Conservation (phyloP, 2,888 invertebrate species). For the Syrphus vitripennis region DNA sequence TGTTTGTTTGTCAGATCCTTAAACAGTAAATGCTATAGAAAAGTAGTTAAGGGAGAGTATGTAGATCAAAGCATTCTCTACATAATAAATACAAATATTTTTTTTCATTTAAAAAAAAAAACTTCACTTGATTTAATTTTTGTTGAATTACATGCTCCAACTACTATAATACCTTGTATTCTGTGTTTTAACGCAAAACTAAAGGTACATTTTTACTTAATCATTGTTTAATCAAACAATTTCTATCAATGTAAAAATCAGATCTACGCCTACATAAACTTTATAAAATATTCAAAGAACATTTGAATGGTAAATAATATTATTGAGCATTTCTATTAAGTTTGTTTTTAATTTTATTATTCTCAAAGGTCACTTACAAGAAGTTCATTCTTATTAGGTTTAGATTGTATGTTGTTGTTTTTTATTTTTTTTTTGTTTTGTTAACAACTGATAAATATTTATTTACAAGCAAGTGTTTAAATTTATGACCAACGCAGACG, state of each 20-base stretch:
- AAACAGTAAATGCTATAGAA: no score
- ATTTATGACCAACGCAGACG: slow-evolving; percentile 28
- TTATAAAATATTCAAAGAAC: neutral
- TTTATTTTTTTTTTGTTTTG: neutral
- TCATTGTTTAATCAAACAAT: neutral
- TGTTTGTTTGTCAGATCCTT: no score
- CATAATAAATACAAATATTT: no score
- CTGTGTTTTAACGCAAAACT: neutral
- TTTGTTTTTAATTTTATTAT: neutral
- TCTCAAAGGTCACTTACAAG: slow-evolving; percentile 27
- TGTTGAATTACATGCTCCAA: neutral
- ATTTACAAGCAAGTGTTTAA: slow-evolving; percentile 23
- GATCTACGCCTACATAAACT: neutral
- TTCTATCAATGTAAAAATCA: neutral
- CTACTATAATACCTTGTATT: neutral
- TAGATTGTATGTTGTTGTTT: neutral
- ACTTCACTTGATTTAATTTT: neutral
- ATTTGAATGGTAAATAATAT: slow-evolving; percentile 17
- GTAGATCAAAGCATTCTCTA: no score
- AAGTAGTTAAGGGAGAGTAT: no score
- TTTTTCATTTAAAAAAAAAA: no score
- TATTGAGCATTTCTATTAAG: slow-evolving; percentile 45
- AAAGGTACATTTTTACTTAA: neutral
- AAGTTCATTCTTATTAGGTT: slow-evolving; percentile 2
- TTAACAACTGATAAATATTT: slow-evolving; percentile 3